Evolutionary conservation across 2,888 invertebrate genomes (phyloP), one percentile per base, ranked within the genome.

Genomic region (Dichetophora obliterata): DNA sequence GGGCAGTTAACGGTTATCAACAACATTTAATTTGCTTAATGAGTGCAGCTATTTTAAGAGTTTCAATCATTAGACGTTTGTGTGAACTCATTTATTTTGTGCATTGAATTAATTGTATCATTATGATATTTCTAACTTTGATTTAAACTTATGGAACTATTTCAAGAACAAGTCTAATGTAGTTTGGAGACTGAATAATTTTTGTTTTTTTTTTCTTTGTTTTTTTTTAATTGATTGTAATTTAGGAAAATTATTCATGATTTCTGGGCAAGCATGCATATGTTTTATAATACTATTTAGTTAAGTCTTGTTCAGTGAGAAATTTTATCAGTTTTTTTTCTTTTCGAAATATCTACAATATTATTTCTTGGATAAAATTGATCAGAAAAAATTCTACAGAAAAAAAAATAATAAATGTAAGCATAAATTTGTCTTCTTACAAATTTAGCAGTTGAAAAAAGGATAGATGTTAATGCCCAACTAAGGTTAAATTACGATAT

Each of bases 1-100:
- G 70, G 80, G 79, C 80, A 77, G 76, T 75, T 78, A 70, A 78
- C 50, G 72, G 63, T 75, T 76, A 69, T 68, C 24, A 9, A 68
- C 59, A 61, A 52, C 31, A 48, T 68, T 76, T 11, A 68, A 50
- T n/a, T 59, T 4, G 14, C 57, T 59, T 22, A 70, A 52, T 24
- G 19, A n/a, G 65, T 65, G 65, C 65, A 65, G 14, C 24, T 27
- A 37, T 37, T 65, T 65, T 22, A 9, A 65, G 19, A 65, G 14
- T 19, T 9, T 37, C 37, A 31, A 8, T 37, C 34, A 37, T 0
- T 57, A 19, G 19, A n/a, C 31, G 19, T 19, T 27, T 50, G 19
- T 2, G 31, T 37, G n/a, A 71, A 34, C 6, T 57, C 37, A 16
- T 70, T 34, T 6, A 19, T 59, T 48, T 71, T 57, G 34, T 66